Base-by-base conservation (phyloP, 1,140 invertebrate genomes). In the Galendromus occidentalis region DNA sequence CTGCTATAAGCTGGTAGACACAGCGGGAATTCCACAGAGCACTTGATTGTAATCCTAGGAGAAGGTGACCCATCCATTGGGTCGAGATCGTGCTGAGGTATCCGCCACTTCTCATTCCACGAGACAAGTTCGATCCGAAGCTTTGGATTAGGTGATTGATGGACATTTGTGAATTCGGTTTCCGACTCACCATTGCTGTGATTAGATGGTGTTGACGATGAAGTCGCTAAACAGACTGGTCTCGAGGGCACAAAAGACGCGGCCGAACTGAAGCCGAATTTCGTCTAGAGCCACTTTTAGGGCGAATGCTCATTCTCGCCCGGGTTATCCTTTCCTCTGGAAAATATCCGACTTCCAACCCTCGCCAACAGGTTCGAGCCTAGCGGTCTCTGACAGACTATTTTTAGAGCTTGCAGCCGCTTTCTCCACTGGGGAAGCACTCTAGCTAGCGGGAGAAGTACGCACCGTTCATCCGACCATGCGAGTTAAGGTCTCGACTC, bases 211-310 rank as follows among this genome's bases (percentile, higher is more conserved):
- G 51, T 59, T 59, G 51, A 33, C 14, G 25, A 14, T 14, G 22
- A 59, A 22, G 51, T 59, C 51, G 51, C 22, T 29, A 25, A 33
- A 25, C 51, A 33, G 33, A 59, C 51, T 33, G 51, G 33, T 25
- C 51, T 59, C 25, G 22, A 59, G 51, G 51, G 51, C 51, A 59
- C 51, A 59, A 59, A 25, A 59, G 51, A 59, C 22, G 51, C 51
- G n/a, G 33, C 51, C 51, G 51, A 59, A 59, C 51, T 59, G 51
- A 25, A 25, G 1, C 12, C 25, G 25, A 17, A 59, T 2, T 33
- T 25, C 17, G 22, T 4, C 22, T 59, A 14, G 25, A 59, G 51
- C 17, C 12, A 18, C 51, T 59, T 59, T 59, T 59, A 59, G 14
- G 22, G 51, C 25, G n/a, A 47, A 25, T 33, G 33, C 22, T 17